phyloP scores from a whole-genome alignment of 2,113 vertebrate genomes.

The Morone chrysops region DNA sequence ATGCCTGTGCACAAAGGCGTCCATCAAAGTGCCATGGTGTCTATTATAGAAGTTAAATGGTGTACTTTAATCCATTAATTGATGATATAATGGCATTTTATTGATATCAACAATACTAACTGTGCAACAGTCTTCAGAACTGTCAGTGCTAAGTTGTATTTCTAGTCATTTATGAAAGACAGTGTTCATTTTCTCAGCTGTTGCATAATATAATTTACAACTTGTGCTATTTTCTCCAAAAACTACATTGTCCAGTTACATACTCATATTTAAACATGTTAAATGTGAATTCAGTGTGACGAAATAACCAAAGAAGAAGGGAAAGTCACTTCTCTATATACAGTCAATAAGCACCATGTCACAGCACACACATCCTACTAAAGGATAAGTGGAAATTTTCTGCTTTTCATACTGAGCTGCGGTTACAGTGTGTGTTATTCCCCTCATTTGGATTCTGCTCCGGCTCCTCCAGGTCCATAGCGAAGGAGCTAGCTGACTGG shows the following conservation, averaged over 20 bases:
- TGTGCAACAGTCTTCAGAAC: no score
- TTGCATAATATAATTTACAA: no score
- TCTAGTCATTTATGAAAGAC: not conserved
- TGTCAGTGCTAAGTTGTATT: no score
- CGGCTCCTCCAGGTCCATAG: slow-evolving; percentile 89
- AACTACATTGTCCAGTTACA: not conserved
- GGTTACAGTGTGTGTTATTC: no score
- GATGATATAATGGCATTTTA: no score
- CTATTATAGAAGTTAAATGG: no score
- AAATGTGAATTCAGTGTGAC: not conserved
- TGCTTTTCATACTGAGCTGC: not conserved
- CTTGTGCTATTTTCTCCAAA: not conserved
- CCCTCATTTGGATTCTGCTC: not conserved
- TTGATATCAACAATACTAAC: no score
- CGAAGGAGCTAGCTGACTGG: slow-evolving; percentile 99
- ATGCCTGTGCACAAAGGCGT: accelerated
- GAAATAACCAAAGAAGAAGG: not conserved
- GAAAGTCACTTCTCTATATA: not conserved
- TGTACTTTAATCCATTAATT: no score
- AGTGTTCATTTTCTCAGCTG: no score
- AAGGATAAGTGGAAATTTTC: not conserved
- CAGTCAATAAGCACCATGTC: not conserved
- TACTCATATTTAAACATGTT: not conserved
- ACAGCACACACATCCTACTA: not conserved
- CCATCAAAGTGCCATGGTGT: not conserved